Conservation (phyloP, 53 echinoderm and acorn worm species). For the Glandiceps talaboti region DNA sequence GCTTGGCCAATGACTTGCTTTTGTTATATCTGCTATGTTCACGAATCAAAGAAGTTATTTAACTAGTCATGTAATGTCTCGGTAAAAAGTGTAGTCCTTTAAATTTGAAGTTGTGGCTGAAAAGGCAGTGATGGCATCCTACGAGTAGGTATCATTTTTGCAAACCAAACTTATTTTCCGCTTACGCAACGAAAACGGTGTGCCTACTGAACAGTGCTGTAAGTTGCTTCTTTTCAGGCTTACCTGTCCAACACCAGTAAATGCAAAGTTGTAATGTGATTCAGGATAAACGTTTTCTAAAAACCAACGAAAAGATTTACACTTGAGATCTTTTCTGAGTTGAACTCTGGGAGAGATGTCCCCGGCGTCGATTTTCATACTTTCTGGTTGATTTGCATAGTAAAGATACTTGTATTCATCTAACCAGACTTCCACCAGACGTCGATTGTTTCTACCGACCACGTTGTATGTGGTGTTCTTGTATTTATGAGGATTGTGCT, state of each 20-base stretch:
- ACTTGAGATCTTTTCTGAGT: constrained; percentile 46
- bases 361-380: constrained; percentile 43
- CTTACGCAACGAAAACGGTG: no score
- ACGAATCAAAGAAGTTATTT: no score
- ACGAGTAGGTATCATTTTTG: no score
- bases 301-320: constrained; percentile 68
- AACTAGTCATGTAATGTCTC: no score
- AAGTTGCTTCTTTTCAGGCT: no score
- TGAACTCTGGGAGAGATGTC: constrained; percentile 23
- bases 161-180: no score
- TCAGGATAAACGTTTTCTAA: constrained; percentile 59
- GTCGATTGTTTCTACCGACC: constrained; percentile 65
- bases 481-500: constrained; percentile 60
- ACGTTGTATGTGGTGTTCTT: constrained; percentile 26
- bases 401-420: constrained; percentile 51
- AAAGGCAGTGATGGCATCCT: no score
- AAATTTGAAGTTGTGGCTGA: no score
- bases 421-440: constrained; percentile 66
- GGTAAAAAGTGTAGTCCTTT: no score
- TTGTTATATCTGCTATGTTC: no score
- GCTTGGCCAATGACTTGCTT: no score
- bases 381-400: constrained; percentile 58
- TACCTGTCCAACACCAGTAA: neutral
- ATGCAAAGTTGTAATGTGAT: constrained; percentile 51
- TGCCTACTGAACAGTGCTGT: no score